These are phyloP conservation scores for Holothuria glaberrima DNA, from an alignment of 35 echinoderm and acorn worm species.

Conservation along the genomic window DNA sequence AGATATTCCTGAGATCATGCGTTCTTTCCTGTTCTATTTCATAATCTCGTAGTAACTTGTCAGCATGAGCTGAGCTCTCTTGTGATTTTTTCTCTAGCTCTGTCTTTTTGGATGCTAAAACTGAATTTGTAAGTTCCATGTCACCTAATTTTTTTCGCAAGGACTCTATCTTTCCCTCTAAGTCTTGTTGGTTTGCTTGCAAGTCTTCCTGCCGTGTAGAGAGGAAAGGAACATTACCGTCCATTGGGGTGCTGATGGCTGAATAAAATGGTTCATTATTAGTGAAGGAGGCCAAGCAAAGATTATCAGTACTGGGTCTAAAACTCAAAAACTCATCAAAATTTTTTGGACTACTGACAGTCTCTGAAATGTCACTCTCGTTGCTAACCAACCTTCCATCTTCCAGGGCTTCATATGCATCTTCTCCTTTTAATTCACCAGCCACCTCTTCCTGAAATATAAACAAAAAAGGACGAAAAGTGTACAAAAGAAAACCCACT, in stretches of 20 bases:
- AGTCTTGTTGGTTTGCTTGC: constrained; percentile 19
- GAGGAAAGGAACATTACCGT: constrained; percentile 62
- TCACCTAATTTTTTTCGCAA: constrained; percentile 63
- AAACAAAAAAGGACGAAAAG: too few relatives aligned
- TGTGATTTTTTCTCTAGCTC: constrained; percentile 41
- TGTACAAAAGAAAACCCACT: too few relatives aligned
- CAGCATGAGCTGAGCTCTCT: constrained; percentile 40
- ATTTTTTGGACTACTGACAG: neutral
- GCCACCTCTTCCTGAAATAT: too few relatives aligned
- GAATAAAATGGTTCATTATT: constrained; percentile 72
- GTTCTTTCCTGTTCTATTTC: neutral
- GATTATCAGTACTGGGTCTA: constrained; percentile 6
- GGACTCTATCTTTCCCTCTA: constrained; percentile 51
- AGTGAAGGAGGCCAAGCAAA: constrained; percentile 36
- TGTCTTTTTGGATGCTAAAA: constrained; percentile 29
- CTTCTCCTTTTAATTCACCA: too few relatives aligned
- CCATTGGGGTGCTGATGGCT: constrained; percentile 78
- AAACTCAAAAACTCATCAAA: constrained; percentile 32
- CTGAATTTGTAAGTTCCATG: constrained; percentile 50
- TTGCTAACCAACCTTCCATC: constrained; percentile 19
- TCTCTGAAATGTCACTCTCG: constrained; percentile 26
- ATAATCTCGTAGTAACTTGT: constrained; percentile 10
- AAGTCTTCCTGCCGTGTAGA: constrained; percentile 45
- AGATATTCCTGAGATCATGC: neutral
- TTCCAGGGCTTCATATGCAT: too few relatives aligned